A percentile compares a stretch with the other conserved stretches of the same genome.
Conservation (phyloP, 1,140 invertebrate species). For the Reticulitermes speratus region DNA sequence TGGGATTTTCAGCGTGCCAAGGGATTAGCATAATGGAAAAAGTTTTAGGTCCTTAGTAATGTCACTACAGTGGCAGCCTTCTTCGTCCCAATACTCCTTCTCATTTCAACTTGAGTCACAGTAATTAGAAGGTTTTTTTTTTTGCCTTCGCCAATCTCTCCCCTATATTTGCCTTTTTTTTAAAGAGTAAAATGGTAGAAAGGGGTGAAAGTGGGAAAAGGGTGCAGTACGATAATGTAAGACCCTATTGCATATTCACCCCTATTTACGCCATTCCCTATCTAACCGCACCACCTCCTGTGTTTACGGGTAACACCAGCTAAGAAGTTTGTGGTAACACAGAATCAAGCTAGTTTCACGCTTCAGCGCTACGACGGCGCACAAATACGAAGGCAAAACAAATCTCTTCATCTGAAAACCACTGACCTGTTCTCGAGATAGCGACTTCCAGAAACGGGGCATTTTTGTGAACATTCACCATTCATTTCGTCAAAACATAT, state of each 20-base stretch:
- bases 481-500: too few species aligned
- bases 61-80: constrained; percentile 23
- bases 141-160: constrained; percentile 16
- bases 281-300: background rate
- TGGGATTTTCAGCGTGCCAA: constrained; percentile 30
- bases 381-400: too few species aligned
- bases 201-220: constrained; percentile 8
- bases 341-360: background rate
- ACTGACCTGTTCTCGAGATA: too few species aligned
- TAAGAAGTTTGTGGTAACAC: constrained; percentile 6
- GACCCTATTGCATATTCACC: constrained; percentile 28
- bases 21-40: constrained; percentile 34
- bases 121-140: constrained; percentile 31
- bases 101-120: constrained; percentile 30
- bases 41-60: constrained; percentile 29
- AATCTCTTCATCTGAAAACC: too few species aligned
- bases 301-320: constrained; percentile 13
- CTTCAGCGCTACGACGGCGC: background rate
- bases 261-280: constrained; percentile 1
- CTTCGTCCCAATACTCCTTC: constrained; percentile 10
- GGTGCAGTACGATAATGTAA: constrained; percentile 24
- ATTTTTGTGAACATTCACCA: too few species aligned
- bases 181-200: background rate
- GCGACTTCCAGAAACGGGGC: too few species aligned
- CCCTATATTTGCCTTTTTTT: constrained; percentile 27